phyloP scores from a whole-genome alignment of 1,140 invertebrate species.

The Trialeurodes vaporariorum region DNA sequence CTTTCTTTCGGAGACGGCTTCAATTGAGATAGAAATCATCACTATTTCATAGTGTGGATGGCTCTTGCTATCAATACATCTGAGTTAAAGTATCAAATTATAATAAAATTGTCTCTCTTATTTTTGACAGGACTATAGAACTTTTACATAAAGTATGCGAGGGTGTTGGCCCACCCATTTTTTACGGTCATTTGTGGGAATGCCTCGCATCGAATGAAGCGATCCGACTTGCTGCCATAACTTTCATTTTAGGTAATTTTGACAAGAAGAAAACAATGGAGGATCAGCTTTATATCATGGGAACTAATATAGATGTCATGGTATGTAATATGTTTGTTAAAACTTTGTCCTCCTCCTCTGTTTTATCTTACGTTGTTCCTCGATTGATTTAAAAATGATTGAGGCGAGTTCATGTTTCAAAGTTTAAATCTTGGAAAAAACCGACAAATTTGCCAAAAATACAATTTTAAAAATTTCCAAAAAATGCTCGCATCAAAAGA shows the following conservation, averaged over 20 bases:
- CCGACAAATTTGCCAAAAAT: too few species aligned
- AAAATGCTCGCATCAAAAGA: too few species aligned
- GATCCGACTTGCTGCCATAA: slow-evolving; percentile 73
- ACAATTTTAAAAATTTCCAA: too few species aligned
- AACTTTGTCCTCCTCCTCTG: neutral
- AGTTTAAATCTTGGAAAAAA: too few species aligned
- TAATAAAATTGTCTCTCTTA: slow-evolving; percentile 18
- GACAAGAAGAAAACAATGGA: slow-evolving; percentile 70
- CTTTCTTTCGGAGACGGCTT: too few species aligned
- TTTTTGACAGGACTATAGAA: slow-evolving; percentile 49
- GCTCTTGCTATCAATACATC: too few species aligned
- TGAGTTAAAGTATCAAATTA: too few species aligned
- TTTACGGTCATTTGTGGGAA: slow-evolving; percentile 85
- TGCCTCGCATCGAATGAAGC: slow-evolving; percentile 68
- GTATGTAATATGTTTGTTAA: slow-evolving; percentile 42
- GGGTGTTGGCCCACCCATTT: slow-evolving; percentile 64
- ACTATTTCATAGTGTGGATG: too few species aligned
- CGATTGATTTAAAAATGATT: too few species aligned
- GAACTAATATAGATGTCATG: slow-evolving; percentile 74
- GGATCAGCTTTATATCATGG: slow-evolving; percentile 76
- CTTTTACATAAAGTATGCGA: slow-evolving; percentile 68
- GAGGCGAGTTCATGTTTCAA: too few species aligned
- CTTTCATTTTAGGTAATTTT: slow-evolving; percentile 69
- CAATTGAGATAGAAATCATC: too few species aligned
- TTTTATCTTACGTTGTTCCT: too few species aligned